A percentile compares a stretch with the other conserved stretches of the same genome.
These are phyloP conservation scores for Engraulis encrasicolus DNA, from an alignment of 2,113 vertebrate species.

Conservation along the genomic window DNA sequence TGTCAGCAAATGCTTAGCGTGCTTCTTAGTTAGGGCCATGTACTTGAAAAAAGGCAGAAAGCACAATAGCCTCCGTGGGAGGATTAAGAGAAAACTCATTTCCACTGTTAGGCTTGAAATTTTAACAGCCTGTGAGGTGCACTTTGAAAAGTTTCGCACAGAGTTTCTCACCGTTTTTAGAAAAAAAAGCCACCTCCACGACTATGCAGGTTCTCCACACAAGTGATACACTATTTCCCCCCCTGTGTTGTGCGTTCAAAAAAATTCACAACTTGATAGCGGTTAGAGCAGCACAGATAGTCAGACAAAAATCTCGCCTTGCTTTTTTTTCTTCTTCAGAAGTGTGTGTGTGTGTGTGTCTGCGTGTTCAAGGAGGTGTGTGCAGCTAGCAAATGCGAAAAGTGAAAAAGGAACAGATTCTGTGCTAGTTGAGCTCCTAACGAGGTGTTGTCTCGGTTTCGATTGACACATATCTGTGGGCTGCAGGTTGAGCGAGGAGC, in stretches of 20 bases:
- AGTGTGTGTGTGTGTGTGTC: conserved; percentile 8
- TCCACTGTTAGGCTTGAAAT: conserved; percentile 66
- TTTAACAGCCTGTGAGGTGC: conserved; percentile 61
- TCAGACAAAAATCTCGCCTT: conserved; percentile 67
- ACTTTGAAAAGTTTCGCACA: conserved; percentile 71
- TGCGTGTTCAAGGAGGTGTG: conserved; percentile 37
- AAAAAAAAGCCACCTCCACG: conserved; percentile 64
- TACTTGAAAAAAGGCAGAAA: background rate
- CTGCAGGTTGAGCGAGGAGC: conserved; percentile 27
- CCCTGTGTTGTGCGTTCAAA: conserved; percentile 70
- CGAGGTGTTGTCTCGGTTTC: conserved; percentile 63
- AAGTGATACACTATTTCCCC: conserved; percentile 74
- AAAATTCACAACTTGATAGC: conserved; percentile 75
- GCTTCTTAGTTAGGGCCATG: background rate
- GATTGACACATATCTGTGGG: conserved; percentile 57
- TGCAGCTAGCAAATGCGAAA: conserved; percentile 42
- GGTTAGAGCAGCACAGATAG: conserved; percentile 65
- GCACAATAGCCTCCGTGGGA: background rate
- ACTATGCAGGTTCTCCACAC: conserved; percentile 68
- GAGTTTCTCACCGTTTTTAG: conserved; percentile 71
- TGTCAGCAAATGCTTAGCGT: background rate
- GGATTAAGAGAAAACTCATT: conserved; percentile 54
- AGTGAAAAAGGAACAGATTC: conserved; percentile 55
- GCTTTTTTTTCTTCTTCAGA: background rate
- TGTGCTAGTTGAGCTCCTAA: conserved; percentile 59